Percentiles rank a stretch among this genome's conserved stretches.
phyloP scores from a whole-genome alignment of 2,113 vertebrate genomes.

The Dendrocopos noguchii region DNA sequence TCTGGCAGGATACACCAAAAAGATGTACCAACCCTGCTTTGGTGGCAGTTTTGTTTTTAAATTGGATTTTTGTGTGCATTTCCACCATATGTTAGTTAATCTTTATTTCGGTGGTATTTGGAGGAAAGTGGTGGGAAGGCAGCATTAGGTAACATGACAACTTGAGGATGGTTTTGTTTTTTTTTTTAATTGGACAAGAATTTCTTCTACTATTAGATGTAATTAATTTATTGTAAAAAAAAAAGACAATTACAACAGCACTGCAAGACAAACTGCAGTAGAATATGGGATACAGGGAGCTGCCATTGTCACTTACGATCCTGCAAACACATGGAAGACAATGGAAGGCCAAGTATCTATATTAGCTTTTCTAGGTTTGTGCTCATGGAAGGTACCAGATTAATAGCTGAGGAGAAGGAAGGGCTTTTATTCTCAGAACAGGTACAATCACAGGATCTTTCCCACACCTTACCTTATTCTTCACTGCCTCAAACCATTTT shows the following conservation, averaged over 20 bases:
- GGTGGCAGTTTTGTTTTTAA: neutral
- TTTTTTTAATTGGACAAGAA: neutral
- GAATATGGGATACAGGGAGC: neutral
- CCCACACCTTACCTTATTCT: constrained; percentile 59
- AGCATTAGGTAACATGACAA: neutral
- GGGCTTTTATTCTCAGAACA: constrained; percentile 45
- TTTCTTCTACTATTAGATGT: neutral
- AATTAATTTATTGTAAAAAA: neutral
- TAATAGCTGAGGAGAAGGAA: constrained; percentile 37
- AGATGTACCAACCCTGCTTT: neutral
- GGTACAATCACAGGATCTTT: constrained; percentile 58
- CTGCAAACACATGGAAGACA: neutral
- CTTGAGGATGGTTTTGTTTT: neutral
- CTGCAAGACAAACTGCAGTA: neutral
- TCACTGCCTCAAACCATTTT: constrained; percentile 67
- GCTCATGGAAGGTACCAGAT: neutral
- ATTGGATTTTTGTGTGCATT: neutral
- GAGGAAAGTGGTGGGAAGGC: neutral
- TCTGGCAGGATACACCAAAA: neutral
- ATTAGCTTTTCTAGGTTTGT: constrained; percentile 2
- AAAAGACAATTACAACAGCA: neutral
- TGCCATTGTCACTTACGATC: neutral
- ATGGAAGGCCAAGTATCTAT: neutral
- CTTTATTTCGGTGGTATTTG: neutral
- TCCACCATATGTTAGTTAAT: neutral